A percentile compares a stretch with the other conserved stretches of the same genome.
phyloP scores from a whole-genome alignment of 1,140 invertebrate species.

The Chironomus tepperi region DNA sequence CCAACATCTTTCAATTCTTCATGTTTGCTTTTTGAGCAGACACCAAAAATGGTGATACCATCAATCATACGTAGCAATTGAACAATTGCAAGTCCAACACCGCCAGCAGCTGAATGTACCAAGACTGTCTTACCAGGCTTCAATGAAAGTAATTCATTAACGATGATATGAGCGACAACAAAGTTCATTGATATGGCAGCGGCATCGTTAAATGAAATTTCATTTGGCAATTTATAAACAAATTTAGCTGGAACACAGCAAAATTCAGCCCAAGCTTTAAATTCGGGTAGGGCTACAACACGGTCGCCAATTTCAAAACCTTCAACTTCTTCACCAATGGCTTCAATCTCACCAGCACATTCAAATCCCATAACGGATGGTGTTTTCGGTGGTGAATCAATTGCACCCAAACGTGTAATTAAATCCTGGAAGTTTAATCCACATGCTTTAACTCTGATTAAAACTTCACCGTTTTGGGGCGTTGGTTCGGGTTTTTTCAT shows the following conservation, averaged over 20 bases:
- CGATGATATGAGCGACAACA: slow-evolving; percentile 73
- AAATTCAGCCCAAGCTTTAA: slow-evolving; percentile 76
- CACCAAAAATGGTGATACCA: slow-evolving; percentile 73
- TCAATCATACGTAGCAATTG: slow-evolving; percentile 74
- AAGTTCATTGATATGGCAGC: slow-evolving; percentile 79
- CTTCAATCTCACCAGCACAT: slow-evolving; percentile 74
- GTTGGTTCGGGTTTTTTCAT: slow-evolving; percentile 68
- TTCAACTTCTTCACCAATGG: slow-evolving; percentile 70
- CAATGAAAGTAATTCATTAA: slow-evolving; percentile 74
- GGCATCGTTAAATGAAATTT: slow-evolving; percentile 68
- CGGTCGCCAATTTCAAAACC: slow-evolving; percentile 79
- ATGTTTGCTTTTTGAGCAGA: slow-evolving; percentile 77
- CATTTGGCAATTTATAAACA: slow-evolving; percentile 69
- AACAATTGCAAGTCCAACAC: slow-evolving; percentile 75
- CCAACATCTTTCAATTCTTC: slow-evolving; percentile 64
- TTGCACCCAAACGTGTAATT: slow-evolving; percentile 74
- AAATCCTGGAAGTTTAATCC: slow-evolving; percentile 77
- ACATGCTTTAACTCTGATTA: slow-evolving; percentile 75
- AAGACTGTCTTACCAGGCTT: slow-evolving; percentile 69
- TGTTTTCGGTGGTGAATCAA: slow-evolving; percentile 74
- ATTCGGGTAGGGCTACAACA: slow-evolving; percentile 75
- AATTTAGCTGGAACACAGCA: slow-evolving; percentile 65
- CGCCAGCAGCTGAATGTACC: slow-evolving; percentile 78
- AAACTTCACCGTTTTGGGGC: slow-evolving; percentile 64
- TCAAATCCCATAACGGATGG: slow-evolving; percentile 83